Evolutionary conservation across 2,113 vertebrate species (phyloP).

Genomic region (Tor tambroides): DNA sequence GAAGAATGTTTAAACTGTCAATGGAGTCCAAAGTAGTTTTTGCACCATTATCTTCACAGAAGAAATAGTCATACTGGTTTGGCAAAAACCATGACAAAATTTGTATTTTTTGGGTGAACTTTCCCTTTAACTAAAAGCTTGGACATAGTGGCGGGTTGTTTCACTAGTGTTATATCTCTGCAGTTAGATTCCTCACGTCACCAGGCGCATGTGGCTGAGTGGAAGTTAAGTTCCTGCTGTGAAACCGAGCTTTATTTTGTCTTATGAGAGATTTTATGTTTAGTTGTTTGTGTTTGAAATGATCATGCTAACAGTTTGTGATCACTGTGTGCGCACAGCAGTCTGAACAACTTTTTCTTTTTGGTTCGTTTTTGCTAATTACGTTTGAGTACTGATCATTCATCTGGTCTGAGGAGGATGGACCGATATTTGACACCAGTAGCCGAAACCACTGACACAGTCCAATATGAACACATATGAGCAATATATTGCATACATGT

Average conservation of each 20-base stretch:
- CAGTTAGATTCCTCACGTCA: conserved; percentile 4
- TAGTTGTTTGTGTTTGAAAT: background rate
- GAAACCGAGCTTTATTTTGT: conserved; percentile 2
- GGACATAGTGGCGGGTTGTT: conserved; percentile 14
- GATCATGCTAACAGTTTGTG: conserved; percentile 15
- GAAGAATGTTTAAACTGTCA: background rate
- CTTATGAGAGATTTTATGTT: conserved; percentile 27
- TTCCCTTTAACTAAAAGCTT: conserved; percentile 9
- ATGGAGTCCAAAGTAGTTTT: background rate
- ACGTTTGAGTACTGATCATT: background rate
- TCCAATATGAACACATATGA: conserved; percentile 27
- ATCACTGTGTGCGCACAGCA: conserved; percentile 51
- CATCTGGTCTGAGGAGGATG: background rate
- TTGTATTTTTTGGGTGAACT: background rate
- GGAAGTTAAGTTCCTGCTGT: conserved; percentile 38
- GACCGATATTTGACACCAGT: background rate
- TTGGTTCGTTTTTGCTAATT: conserved; percentile 25
- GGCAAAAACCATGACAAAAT: background rate
- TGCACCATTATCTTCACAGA: background rate
- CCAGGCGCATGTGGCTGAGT: conserved; percentile 6
- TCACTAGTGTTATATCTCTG: background rate
- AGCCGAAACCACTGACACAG: conserved; percentile 35
- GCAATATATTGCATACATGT: background rate
- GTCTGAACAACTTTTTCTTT: conserved; percentile 22
- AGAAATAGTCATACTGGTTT: background rate